Evolutionary conservation across 1,140 invertebrate species (phyloP).

Genomic region (Drosophila pectinifera): DNA sequence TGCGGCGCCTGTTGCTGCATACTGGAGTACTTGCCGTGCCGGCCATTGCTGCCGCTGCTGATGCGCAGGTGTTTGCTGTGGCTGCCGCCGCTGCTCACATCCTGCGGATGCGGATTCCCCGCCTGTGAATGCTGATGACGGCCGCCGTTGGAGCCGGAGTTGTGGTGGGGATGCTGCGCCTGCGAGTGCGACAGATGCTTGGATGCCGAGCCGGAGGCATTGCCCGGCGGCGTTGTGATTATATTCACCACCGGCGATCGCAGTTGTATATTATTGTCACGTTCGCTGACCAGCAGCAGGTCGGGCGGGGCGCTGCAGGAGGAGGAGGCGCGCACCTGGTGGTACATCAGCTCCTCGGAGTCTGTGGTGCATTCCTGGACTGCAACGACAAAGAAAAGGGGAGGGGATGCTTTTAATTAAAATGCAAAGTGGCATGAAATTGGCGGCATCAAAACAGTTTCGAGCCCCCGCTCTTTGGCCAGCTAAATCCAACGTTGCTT

Average conservation of each 20-base stretch:
- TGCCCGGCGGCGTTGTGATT: constrained; percentile 77
- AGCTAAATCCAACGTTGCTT: constrained; percentile 5
- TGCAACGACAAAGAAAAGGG: constrained; percentile 45
- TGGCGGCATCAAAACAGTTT: constrained; percentile 53
- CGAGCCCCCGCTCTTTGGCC: constrained; percentile 7
- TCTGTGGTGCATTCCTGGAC: constrained; percentile 85
- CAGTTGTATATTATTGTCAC: constrained; percentile 84
- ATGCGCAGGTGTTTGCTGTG: constrained; percentile 74
- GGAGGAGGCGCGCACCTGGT: constrained; percentile 84
- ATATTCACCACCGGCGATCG: constrained; percentile 80
- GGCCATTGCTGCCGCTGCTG: constrained; percentile 65
- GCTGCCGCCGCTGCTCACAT: constrained; percentile 59
- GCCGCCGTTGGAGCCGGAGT: constrained; percentile 8
- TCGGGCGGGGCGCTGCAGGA: constrained; percentile 84
- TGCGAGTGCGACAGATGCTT: constrained; percentile 35
- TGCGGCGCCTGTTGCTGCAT: constrained; percentile 55
- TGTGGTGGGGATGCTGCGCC: constrained; percentile 33
- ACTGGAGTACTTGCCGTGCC: constrained; percentile 73
- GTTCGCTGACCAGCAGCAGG: constrained; percentile 83
- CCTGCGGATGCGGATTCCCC: constrained; percentile 41
- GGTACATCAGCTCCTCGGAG: constrained; percentile 84
- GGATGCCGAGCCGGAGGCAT: constrained; percentile 41
- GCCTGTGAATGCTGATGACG: constrained; percentile 38
- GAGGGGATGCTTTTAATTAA: constrained; percentile 72
- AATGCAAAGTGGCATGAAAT: constrained; percentile 82